A percentile compares a stretch with the other conserved stretches of the same genome.
These are phyloP conservation scores for Druceiella hillmani DNA, from an alignment of 2,888 invertebrate genomes.

Conservation along the genomic window DNA sequence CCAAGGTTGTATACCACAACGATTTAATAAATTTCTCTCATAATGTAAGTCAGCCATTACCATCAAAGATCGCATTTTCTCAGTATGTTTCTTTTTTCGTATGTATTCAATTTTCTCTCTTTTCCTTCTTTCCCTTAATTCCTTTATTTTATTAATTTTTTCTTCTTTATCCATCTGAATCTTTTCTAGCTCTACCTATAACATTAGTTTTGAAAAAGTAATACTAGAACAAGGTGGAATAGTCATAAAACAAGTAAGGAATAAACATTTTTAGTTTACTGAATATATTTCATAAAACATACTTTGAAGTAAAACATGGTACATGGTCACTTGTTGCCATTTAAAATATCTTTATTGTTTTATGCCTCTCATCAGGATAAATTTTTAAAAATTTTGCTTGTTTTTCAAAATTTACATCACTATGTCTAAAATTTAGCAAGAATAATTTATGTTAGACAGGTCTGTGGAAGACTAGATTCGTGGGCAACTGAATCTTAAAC, in stretches of 20 bases:
- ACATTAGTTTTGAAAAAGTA: conserved; percentile 9
- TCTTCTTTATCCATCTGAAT: conserved; percentile 57
- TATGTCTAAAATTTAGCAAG: no score
- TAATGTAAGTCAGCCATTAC: conserved; percentile 51
- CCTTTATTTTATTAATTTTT: conserved; percentile 52
- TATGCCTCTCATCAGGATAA: no score
- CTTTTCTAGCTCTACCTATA: conserved; percentile 43
- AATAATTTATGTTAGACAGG: no score
- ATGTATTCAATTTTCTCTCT: conserved; percentile 58
- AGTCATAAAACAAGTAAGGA: no score
- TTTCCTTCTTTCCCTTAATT: conserved; percentile 55
- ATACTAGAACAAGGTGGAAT: neutral
- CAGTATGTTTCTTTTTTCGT: conserved; percentile 50
- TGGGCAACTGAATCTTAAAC: neutral
- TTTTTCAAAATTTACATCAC: no score
- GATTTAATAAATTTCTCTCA: conserved; percentile 37
- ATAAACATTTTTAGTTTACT: neutral
- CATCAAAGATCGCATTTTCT: conserved; percentile 39
- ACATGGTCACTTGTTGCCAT: no score
- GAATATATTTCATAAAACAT: no score
- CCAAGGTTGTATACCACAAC: conserved; percentile 39
- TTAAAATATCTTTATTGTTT: no score
- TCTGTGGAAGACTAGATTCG: neutral
- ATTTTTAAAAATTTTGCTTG: no score
- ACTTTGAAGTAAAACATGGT: no score